Conservation (phyloP, 2,888 invertebrate species). For the Eupithecia vulgata region DNA sequence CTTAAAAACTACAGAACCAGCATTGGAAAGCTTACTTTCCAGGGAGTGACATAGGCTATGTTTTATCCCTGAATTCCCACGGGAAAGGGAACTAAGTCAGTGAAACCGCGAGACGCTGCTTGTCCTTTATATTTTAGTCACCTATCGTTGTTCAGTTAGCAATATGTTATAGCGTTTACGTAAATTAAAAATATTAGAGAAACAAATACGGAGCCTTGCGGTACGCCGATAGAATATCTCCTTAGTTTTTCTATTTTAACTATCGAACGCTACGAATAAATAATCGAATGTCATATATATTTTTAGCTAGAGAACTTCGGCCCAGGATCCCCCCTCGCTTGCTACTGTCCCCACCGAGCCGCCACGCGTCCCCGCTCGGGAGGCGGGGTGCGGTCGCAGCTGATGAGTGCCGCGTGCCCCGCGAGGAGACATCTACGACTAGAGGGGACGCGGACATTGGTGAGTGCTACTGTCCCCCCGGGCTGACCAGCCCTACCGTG, state of each 20-base stretch:
- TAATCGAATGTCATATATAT: conserved; percentile 52
- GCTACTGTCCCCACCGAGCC: conserved; percentile 82
- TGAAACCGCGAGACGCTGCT: too few species aligned
- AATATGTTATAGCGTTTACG: neutral
- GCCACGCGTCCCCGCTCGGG: conserved; percentile 36
- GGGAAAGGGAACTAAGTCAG: too few species aligned
- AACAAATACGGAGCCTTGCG: neutral
- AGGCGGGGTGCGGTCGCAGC: conserved; percentile 86
- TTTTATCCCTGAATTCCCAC: too few species aligned
- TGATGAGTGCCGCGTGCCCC: conserved; percentile 91
- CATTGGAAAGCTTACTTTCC: too few species aligned
- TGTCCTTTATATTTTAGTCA: neutral
- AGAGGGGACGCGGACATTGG: conserved; percentile 91
- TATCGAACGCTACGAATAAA: too few species aligned
- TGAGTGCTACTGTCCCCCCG: conserved; percentile 47
- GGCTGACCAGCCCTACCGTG: too few species aligned
- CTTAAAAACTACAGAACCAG: too few species aligned
- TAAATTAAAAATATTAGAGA: neutral
- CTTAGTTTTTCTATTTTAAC: neutral
- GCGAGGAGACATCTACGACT: conserved; percentile 93
- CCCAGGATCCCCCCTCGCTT: conserved; percentile 87
- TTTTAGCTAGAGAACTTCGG: conserved; percentile 86
- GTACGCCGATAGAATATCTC: neutral
- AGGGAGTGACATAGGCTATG: too few species aligned
- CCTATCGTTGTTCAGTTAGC: neutral